Evolutionary conservation across 2,113 vertebrate genomes (phyloP).

Genomic region (Passer montanus): DNA sequence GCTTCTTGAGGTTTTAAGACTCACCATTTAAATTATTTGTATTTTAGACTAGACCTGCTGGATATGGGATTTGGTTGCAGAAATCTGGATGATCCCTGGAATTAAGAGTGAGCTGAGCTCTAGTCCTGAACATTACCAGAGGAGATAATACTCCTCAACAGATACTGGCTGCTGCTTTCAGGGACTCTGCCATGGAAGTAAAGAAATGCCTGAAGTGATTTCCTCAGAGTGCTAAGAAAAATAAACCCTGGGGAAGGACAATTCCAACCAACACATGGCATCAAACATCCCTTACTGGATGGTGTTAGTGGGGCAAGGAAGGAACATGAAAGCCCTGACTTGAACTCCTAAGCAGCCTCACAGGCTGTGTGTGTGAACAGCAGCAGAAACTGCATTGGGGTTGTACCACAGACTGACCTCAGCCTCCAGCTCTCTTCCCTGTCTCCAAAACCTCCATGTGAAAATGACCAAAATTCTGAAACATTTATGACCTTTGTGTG

Average conservation of each 20-base stretch:
- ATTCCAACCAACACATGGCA: background rate
- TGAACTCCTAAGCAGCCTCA: accelerated
- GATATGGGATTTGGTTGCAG: background rate
- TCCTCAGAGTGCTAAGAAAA: background rate
- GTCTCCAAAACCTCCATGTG: background rate
- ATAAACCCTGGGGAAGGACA: background rate
- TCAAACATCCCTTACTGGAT: background rate
- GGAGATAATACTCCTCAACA: background rate
- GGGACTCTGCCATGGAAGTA: background rate
- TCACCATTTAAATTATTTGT: background rate
- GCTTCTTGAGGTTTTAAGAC: background rate
- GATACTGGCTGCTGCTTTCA: background rate
- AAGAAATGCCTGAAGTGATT: background rate
- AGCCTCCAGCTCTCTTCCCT: background rate
- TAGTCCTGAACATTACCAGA: background rate
- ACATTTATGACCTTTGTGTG: background rate
- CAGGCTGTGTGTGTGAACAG: background rate
- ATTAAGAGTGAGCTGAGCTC: background rate
- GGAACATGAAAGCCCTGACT: background rate
- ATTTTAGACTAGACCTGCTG: background rate
- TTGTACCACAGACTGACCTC: background rate
- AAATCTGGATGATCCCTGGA: background rate
- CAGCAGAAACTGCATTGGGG: background rate
- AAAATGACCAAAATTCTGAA: background rate
- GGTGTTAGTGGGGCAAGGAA: background rate